phyloP scores from a whole-genome alignment of 2,797 vertebrate genomes.

The Oreortyx pictus region DNA sequence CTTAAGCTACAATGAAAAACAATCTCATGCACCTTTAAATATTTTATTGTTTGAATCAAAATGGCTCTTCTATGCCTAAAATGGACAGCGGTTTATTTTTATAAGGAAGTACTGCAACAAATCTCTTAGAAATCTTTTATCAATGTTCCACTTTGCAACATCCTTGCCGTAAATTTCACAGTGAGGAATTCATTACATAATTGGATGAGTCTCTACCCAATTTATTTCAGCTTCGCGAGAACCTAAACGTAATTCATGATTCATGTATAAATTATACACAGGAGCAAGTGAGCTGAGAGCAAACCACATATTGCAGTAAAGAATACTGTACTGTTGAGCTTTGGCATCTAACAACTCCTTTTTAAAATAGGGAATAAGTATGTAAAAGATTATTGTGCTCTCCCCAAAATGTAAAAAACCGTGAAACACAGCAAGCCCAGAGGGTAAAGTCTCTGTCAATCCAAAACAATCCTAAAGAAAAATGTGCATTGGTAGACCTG shows the following conservation, averaged over 20 bases:
- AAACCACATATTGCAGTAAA: slow-evolving; percentile 8
- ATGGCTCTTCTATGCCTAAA: slow-evolving; percentile 39
- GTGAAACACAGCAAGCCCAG: neutral
- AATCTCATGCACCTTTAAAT: slow-evolving; percentile 9
- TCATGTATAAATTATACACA: slow-evolving; percentile 54
- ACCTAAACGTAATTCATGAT: slow-evolving; percentile 48
- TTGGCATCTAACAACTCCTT: neutral
- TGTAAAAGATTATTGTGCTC: slow-evolving; percentile 11
- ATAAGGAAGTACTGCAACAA: neutral
- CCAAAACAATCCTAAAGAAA: slow-evolving; percentile 23
- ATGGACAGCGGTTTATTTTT: slow-evolving; percentile 22
- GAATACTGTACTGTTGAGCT: neutral
- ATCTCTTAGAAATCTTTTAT: slow-evolving; percentile 47
- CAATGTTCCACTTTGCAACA: slow-evolving; percentile 27
- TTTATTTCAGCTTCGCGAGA: slow-evolving; percentile 62
- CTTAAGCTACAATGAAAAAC: slow-evolving; percentile 15
- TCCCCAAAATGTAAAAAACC: neutral
- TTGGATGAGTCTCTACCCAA: slow-evolving; percentile 57
- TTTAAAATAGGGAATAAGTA: slow-evolving; percentile 1
- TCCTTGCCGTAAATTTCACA: neutral
- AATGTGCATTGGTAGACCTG: neutral
- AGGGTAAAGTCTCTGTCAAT: neutral
- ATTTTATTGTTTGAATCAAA: slow-evolving; percentile 35
- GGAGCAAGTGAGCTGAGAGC: slow-evolving; percentile 22
- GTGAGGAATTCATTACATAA: slow-evolving; percentile 66